Base-by-base conservation (phyloP, 2,888 invertebrate species). In the Parnassius mnemosyne region DNA sequence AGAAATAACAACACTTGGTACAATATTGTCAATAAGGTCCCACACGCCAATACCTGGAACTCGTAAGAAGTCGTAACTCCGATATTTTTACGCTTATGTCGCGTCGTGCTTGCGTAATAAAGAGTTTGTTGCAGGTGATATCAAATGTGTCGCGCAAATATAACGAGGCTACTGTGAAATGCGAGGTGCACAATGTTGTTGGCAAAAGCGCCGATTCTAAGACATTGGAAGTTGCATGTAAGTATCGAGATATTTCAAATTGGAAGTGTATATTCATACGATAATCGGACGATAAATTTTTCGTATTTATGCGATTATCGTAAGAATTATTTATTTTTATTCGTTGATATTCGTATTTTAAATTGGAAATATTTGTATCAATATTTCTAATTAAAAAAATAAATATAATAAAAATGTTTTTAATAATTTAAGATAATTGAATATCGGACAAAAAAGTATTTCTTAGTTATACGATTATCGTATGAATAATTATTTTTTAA, bases 151-250 rank as follows among this genome's bases (percentile, higher is more conserved):
- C 96, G 1, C 92, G 97, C 43, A 94, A 94, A 73, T 94, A 95
- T 79, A 97, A 98, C 87, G 96, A 97, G 75, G 96, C 96, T 56
- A 96, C 96, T 50, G 95, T 98, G 71, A 97, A 96, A 78, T 99
- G 99, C 83, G 97, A 98, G 84, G 98, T 97, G 20, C 94, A 95
- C 78, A 99, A 99, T 84, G 92, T 94, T 3, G 97, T 98, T 20
- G 98, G 98, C 11, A 97, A 96, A 75, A 97, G 97, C 78, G 95
- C 96, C 74, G 96, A 97, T 77, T 96, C 96, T 61, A 96, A 96
- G 83, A 96, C 96, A 5, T 90, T 99, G 74, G 96, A 97, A 83
- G 95, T 99, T 64, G 95, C 96, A 76, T 98, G 98, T 98, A 92
- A 96, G 97, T 95, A 69, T 47, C 43, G 11, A 50, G 41, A n/a